Percentiles rank a stretch among this genome's conserved stretches.
These are phyloP conservation scores for Alexandromys fortis DNA, from an alignment of 2,113 vertebrate genomes.

Conservation along the genomic window DNA sequence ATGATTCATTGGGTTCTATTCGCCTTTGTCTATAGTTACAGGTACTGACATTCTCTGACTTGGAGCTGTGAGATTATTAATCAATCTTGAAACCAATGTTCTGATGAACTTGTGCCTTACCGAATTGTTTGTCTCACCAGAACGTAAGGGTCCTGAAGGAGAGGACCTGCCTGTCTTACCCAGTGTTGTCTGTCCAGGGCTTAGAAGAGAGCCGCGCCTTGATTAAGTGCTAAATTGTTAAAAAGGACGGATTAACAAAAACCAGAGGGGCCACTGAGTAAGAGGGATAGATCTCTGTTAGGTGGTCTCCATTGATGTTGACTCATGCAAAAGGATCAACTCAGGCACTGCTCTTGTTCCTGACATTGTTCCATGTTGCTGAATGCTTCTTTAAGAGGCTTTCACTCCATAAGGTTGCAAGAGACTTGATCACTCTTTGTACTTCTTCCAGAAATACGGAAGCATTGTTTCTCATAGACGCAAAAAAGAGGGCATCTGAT, in stretches of 20 bases:
- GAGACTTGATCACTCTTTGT: neutral
- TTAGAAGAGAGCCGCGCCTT: no score
- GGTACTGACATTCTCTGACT: neutral
- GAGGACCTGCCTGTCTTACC: no score
- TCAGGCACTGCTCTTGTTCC: rapidly evolving
- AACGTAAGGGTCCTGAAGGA: neutral
- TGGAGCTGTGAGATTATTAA: no score
- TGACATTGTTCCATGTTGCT: rapidly evolving
- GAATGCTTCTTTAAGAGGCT: neutral
- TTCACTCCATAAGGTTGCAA: neutral
- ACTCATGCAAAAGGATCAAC: no score
- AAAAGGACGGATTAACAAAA: no score
- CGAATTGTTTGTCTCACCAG: neutral
- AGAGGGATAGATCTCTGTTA: neutral
- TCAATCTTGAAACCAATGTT: neutral
- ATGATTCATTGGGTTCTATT: neutral
- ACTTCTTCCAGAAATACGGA: neutral
- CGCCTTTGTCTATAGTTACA: neutral
- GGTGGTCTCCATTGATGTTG: neutral
- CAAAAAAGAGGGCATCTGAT: neutral
- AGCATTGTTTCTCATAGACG: neutral
- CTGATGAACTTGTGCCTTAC: neutral
- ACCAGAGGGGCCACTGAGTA: rapidly evolving
- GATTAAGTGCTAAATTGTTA: rapidly evolving
- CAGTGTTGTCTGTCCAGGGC: rapidly evolving